Evolutionary conservation across 1,140 invertebrate species (phyloP).

Genomic region (Monomorium pharaonis): DNA sequence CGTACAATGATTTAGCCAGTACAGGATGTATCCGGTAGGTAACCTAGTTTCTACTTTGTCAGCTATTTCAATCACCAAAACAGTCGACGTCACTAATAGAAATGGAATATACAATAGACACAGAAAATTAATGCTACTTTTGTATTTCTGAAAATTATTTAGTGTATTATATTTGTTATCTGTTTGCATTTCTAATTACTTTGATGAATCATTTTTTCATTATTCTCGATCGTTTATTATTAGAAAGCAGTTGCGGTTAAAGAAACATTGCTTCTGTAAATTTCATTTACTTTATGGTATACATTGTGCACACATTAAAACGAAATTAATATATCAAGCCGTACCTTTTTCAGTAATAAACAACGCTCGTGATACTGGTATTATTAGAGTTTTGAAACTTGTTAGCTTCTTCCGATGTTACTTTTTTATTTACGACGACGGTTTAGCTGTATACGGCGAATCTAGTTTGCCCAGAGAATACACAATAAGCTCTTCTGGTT

Average conservation of each 20-base stretch:
- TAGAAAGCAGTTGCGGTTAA: not conserved
- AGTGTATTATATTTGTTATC: not conserved
- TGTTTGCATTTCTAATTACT: not conserved
- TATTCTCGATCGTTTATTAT: not conserved
- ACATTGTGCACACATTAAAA: not conserved
- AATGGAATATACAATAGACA: not conserved
- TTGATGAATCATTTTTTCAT: not conserved
- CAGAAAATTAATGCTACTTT: not conserved
- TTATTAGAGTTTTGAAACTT: slow-evolving; percentile 53
- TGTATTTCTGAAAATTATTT: not conserved
- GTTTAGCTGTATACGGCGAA: slow-evolving; percentile 19
- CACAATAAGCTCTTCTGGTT: slow-evolving; percentile 48
- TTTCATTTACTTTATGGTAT: not conserved
- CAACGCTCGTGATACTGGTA: slow-evolving; percentile 23
- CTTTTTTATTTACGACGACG: slow-evolving; percentile 49
- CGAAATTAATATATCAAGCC: slow-evolving; percentile 18
- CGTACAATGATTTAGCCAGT: slow-evolving; percentile 19
- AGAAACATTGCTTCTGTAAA: not conserved
- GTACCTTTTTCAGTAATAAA: slow-evolving; percentile 22
- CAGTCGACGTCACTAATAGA: not conserved
- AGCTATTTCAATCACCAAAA: slow-evolving; percentile 25
- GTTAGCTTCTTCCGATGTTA: slow-evolving; percentile 19
- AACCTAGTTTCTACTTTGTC: slow-evolving; percentile 37
- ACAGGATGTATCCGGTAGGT: not conserved
- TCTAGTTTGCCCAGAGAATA: slow-evolving; percentile 50